Base-by-base conservation (phyloP, 1,140 invertebrate species). In the Atta cephalotes region DNA sequence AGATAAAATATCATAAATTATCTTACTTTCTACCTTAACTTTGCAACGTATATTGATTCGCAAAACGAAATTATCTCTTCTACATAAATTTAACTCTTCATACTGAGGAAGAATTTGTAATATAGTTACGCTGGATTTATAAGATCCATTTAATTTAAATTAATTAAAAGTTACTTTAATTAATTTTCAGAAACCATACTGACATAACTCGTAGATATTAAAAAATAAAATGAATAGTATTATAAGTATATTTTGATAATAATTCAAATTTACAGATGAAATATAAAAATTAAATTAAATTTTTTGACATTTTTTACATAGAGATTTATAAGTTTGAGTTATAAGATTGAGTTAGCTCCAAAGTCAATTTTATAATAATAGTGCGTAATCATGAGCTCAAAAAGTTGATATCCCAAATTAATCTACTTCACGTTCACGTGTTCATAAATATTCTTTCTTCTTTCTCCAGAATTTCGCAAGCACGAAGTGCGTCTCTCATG, bases 401-500 rank as follows among this genome's bases (percentile, higher is more conserved):
- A n/a, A 31, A 14, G 3, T 31, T 56, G 9, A n/a, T 76, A n/a
- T 39, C n/a, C 5, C 28, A 60, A 60, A 9, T 31, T 74, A 56
- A 35, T 56, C 0, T 21, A 28, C 9, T 21, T 35, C 21, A 25
- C 7, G 5, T 12, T 31, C 25, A 5, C 28, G 6, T 2, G 18
- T 16, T 56, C 49, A 70, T 25, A 14, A 70, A 70, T 25, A 80
- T 28, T 28, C 31, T 58, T 21, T 35, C 28, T 25, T 53, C 62
- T 45, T 62, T 74, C 39, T 18, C 14, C 56, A 51, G 14, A 86
- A 89, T 60, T 87, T 58, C 60, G 28, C n/a, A 85, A 79, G 58
- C 58, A 21, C 18, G 25, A 77, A 68, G 31, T 60, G 31, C 78
- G 45, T 62, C 62, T 63, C 60, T 72, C 58, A 91, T 89, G 82